Evolutionary conservation across 2,113 vertebrate genomes (phyloP).

Genomic region (Grammomys surdaster): DNA sequence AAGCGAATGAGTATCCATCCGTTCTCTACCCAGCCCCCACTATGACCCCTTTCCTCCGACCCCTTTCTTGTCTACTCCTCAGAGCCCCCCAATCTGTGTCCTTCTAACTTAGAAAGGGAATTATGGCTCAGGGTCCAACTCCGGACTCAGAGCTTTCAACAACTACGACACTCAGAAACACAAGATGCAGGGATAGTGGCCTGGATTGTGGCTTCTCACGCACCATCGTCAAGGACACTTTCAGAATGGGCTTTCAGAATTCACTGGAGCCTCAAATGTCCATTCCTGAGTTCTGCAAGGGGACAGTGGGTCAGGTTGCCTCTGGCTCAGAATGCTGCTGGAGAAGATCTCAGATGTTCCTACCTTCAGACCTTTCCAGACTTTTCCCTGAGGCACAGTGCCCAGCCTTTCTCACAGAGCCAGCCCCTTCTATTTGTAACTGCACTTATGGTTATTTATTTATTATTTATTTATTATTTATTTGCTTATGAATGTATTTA

Average conservation of each 20-base stretch:
- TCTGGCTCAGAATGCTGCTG: background rate
- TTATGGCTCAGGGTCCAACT: background rate
- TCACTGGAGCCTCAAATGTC: background rate
- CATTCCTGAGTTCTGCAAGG: background rate
- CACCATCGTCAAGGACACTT: background rate
- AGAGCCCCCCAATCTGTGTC: background rate
- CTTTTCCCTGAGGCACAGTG: background rate
- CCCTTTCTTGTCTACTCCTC: background rate
- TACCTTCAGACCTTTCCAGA: constrained; percentile 1
- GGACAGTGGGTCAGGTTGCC: background rate
- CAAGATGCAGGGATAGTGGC: background rate
- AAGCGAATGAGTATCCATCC: background rate
- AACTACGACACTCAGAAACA: constrained; percentile 44
- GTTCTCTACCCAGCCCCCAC: background rate
- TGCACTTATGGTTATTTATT: constrained; percentile 79
- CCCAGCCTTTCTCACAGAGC: background rate
- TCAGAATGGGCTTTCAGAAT: constrained; percentile 19
- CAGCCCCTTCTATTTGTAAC: constrained; percentile 72
- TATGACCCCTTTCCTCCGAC: background rate
- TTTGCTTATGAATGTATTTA: constrained; percentile 79
- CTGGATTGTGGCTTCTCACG: background rate
- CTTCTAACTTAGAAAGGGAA: constrained; percentile 47
- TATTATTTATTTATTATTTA: constrained; percentile 83
- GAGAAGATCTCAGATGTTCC: constrained; percentile 2
- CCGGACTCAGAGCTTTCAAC: background rate